These are phyloP conservation scores for Idris sp. DNA, from an alignment of 1,140 invertebrate species.

Conservation along the genomic window DNA sequence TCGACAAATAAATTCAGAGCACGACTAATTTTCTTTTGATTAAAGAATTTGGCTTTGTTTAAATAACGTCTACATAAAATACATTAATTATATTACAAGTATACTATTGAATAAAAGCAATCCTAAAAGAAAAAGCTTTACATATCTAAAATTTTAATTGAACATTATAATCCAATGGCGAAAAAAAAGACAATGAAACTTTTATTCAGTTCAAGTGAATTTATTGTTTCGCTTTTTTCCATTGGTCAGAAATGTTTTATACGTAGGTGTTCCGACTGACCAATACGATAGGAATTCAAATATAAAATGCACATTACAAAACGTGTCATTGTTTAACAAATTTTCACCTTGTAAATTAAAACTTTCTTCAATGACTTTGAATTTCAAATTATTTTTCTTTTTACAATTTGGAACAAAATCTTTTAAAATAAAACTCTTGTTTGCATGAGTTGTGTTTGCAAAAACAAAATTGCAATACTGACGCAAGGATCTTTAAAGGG, in stretches of 20 bases:
- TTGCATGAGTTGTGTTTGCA: no score
- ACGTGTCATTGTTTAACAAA: conserved; percentile 42
- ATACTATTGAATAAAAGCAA: no score
- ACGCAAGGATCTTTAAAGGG: conserved; percentile 49
- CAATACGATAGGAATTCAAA: conserved; percentile 31
- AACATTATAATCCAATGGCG: not conserved
- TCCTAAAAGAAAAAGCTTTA: no score
- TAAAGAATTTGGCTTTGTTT: not conserved
- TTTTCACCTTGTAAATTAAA: conserved; percentile 22
- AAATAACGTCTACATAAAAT: no score
- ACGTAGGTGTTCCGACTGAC: conserved; percentile 30
- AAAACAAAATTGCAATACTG: conserved; percentile 18
- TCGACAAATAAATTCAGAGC: not conserved
- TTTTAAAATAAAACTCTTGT: no score
- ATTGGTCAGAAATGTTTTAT: conserved; percentile 11
- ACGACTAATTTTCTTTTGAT: not conserved
- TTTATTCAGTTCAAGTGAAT: conserved; percentile 11
- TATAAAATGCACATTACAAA: conserved; percentile 28
- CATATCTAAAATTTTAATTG: no score
- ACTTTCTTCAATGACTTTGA: no score
- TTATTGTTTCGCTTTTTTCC: conserved; percentile 20
- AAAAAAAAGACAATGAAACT: conserved; percentile 22
- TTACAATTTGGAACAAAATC: no score
- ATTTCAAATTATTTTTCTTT: no score
- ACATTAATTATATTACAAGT: no score